phyloP scores from a whole-genome alignment of 2,888 invertebrate genomes.

The Nomada hirtipes region DNA sequence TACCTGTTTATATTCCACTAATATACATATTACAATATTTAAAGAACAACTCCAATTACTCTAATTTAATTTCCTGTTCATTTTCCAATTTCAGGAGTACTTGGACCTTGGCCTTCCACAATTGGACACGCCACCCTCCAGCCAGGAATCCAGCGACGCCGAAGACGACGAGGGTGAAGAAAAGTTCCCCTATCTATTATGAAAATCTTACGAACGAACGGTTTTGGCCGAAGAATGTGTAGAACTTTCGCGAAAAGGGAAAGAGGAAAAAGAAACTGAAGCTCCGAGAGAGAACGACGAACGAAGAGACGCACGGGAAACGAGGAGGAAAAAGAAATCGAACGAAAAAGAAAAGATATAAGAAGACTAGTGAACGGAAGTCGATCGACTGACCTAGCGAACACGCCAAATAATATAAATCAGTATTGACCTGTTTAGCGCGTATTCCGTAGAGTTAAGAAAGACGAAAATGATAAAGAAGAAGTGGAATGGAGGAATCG shows the following conservation, averaged over 20 bases:
- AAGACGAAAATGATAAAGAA: slow-evolving; percentile 7
- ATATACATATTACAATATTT: too few species aligned
- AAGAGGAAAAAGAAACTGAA: neutral
- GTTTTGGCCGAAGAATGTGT: slow-evolving; percentile 9
- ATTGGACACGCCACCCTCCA: slow-evolving; percentile 95
- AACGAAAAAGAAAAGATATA: slow-evolving; percentile 1
- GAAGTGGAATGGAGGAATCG: slow-evolving; percentile 5
- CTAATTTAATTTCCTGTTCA: neutral
- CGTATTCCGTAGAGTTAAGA: slow-evolving; percentile 70
- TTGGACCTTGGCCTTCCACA: slow-evolving; percentile 94
- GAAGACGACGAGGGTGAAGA: slow-evolving; percentile 78
- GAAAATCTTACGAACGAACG: slow-evolving; percentile 52
- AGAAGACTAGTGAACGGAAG: slow-evolving; percentile 20
- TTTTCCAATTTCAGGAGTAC: slow-evolving; percentile 87
- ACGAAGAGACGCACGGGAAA: slow-evolving; percentile 6
- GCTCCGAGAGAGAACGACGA: slow-evolving; percentile 5
- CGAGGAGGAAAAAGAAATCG: neutral
- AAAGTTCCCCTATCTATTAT: slow-evolving; percentile 82
- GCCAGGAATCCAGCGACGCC: slow-evolving; percentile 91
- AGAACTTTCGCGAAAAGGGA: neutral
- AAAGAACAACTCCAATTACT: too few species aligned
- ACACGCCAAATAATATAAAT: slow-evolving; percentile 80
- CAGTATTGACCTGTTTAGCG: slow-evolving; percentile 78
- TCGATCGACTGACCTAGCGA: slow-evolving; percentile 72
- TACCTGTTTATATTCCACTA: neutral